These are phyloP conservation scores for Terebella lapidaria DNA, from an alignment of 2,888 invertebrate species.

Conservation along the genomic window DNA sequence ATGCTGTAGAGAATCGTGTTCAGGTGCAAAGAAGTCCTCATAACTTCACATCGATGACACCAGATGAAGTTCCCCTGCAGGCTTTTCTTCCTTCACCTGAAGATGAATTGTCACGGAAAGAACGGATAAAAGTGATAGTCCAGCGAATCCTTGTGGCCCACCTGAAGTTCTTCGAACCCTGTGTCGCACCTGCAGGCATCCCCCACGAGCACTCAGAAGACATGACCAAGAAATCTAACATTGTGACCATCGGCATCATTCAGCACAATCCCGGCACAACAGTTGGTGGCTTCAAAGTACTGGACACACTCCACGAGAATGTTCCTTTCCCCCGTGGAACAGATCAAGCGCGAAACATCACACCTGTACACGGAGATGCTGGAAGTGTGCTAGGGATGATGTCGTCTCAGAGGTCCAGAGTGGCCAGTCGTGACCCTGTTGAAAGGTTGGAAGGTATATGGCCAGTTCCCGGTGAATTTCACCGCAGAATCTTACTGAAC, in stretches of 20 bases:
- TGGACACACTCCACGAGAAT: background rate
- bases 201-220: background rate
- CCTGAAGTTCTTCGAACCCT: background rate
- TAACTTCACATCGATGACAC: background rate
- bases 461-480: background rate
- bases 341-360: background rate
- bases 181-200: background rate
- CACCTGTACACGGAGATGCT: background rate
- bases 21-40: background rate
- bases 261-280: background rate
- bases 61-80: background rate
- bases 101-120: background rate
- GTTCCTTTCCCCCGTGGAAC: background rate
- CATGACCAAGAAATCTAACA: background rate
- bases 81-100: background rate
- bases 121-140: background rate
- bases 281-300: background rate
- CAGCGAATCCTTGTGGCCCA: background rate
- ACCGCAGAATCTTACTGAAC: background rate
- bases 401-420: background rate
- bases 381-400: background rate
- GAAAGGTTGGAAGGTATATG: background rate
- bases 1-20: background rate
- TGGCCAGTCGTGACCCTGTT: background rate
- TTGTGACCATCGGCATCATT: background rate